Evolutionary conservation across 2,888 invertebrate genomes (phyloP), one percentile per base, ranked within the genome.

Genomic region (Eupithecia abbreviata): DNA sequence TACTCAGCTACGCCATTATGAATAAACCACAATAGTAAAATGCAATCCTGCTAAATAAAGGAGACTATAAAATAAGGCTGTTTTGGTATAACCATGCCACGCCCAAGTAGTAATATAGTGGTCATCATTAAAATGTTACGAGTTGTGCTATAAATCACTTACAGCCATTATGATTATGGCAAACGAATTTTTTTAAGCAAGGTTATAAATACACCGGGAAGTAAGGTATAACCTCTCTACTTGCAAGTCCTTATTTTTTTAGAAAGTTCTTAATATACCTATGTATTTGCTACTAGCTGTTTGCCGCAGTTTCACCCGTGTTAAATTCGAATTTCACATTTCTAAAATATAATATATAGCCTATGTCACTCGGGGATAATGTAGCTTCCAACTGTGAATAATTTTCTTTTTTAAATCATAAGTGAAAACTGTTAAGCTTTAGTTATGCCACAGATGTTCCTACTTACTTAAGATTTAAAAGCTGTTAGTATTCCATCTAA

Each of bases 161-260:
- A 84, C 84, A 85, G 85, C 90, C 86, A 91, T 93, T 91, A 92
- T 92, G 93, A 93, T 93, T 93, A 93, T 89, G 86, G 88, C 89
- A 88, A 90, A 92, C 91, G 89, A 92, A 92, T 92, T 92, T 88
- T 89, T 92, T 91, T 92, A 93, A 93, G 92, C 93, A 90, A 90
- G 91, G 87, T 88, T 91, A 90, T 93, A 93, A 91, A 91, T 93
- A 90, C 90, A 86, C 85, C 85, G 85, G 86, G 90, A 92, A 92
- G 87, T 88, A 85, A 88, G 9, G 5, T 47, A 66, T 42, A 15
- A 66, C 41, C 42, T 41, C 30, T 41, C 13, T 13, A 13, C n/a
- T 13, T 42, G 66, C 42, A 9, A 45, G 15, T 10, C 41, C 2
- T 10, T 43, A n/a, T 68, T 15, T 45, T 67, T 10, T 4, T 2